Evolutionary conservation across 2,113 vertebrate species (phyloP).

Genomic region (Tursiops truncatus): DNA sequence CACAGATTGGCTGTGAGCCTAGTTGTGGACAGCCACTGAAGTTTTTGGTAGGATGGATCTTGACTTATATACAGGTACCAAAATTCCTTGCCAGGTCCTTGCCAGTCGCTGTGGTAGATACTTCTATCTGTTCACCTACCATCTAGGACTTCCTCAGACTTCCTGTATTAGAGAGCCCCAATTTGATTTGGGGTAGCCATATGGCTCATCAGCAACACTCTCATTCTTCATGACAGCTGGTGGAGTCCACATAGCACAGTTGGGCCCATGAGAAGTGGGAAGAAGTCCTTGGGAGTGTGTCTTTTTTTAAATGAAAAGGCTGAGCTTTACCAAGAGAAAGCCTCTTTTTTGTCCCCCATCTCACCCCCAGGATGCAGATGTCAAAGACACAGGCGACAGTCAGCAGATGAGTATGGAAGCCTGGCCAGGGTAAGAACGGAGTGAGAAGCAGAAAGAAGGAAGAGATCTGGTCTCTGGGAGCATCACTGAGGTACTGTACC

Average conservation of each 20-base stretch:
- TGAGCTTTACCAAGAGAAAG: not conserved
- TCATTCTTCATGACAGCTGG: too few species aligned
- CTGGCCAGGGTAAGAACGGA: not conserved
- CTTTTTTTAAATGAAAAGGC: not conserved
- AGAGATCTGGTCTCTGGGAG: not conserved
- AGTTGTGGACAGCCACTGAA: not conserved
- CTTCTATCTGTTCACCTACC: not conserved
- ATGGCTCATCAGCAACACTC: not conserved
- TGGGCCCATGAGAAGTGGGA: not conserved
- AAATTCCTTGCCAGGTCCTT: not conserved
- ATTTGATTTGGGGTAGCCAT: fast-evolving
- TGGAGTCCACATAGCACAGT: not conserved
- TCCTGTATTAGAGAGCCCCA: not conserved
- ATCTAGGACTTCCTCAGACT: not conserved
- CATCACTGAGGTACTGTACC: not conserved
- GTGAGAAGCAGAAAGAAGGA: not conserved
- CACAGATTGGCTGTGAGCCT: not conserved
- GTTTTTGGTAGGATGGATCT: not conserved
- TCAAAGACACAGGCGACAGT: not conserved
- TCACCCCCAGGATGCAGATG: not conserved
- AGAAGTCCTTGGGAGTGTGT: not conserved
- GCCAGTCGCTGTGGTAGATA: not conserved
- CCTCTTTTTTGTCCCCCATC: not conserved
- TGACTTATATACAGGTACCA: not conserved
- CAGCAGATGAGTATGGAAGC: not conserved